phyloP scores from a whole-genome alignment of 2,888 invertebrate genomes.

The Morinoia aosen region DNA sequence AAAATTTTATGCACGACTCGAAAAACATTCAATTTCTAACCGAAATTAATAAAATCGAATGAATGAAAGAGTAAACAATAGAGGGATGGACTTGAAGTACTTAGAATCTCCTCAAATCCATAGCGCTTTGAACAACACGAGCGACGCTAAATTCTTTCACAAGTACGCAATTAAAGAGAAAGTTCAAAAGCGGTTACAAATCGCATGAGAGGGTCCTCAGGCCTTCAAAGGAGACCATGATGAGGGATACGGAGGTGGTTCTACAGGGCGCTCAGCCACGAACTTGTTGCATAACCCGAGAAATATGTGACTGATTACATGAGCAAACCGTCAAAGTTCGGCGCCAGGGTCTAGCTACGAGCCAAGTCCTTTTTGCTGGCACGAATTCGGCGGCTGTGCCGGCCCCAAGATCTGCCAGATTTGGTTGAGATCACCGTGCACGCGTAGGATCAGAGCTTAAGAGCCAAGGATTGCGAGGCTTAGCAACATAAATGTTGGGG shows the following conservation, averaged over 20 bases:
- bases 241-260: constrained; percentile 44
- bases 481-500: constrained; percentile 41
- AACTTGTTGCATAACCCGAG: constrained; percentile 52
- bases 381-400: constrained; percentile 42
- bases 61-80: background rate
- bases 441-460: constrained; percentile 43
- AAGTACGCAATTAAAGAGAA: background rate
- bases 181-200: background rate
- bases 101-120: background rate
- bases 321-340: constrained; percentile 51
- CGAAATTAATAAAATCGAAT: no score
- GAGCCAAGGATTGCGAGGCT: constrained; percentile 13
- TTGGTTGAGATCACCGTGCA: constrained; percentile 32
- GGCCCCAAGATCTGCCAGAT: constrained; percentile 21
- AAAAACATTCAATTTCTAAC: no score
- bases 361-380: constrained; percentile 44
- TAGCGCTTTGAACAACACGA: background rate
- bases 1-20: no score
- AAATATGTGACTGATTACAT: constrained; percentile 52
- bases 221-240: constrained; percentile 24
- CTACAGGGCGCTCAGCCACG: constrained; percentile 41
- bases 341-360: constrained; percentile 31
- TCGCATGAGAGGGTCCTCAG: background rate
- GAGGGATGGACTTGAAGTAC: background rate
- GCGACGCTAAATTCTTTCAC: background rate